Conservation (phyloP, 2,797 vertebrate species). For the Salmo trutta region DNA sequence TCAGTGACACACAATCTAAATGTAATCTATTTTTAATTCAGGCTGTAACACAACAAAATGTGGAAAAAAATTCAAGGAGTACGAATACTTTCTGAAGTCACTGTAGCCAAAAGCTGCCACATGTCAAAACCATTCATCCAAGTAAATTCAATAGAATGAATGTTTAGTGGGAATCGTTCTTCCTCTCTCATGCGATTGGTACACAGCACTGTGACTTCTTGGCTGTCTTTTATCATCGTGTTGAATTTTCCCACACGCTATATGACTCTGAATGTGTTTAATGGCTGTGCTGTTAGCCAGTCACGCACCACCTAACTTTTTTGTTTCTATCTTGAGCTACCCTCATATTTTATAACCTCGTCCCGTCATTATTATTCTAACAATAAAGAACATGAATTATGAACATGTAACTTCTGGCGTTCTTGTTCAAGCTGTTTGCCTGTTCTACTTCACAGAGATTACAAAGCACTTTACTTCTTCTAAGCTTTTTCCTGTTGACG, state of each 20-base stretch:
- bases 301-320: conserved; percentile 49
- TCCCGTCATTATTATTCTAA: conserved; percentile 54
- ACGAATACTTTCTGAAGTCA: no score
- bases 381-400: conserved; percentile 45
- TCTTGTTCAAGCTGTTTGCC: not conserved
- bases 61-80: no score
- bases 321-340: conserved; percentile 3
- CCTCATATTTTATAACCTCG: conserved; percentile 33
- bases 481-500: no score
- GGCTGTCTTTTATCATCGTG: conserved; percentile 33
- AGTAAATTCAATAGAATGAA: conserved; percentile 17
- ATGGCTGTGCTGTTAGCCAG: conserved; percentile 19
- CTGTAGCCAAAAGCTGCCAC: not conserved
- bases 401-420: conserved; percentile 24
- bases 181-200: not conserved
- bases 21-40: no score
- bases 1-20: no score
- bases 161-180: conserved; percentile 11
- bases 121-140: not conserved
- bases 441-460: not conserved
- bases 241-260: conserved; percentile 32
- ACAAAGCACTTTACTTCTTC: not conserved
- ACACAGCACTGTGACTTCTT: conserved; percentile 31
- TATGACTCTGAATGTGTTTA: conserved; percentile 31
- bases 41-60: no score